Evolutionary conservation across 2,888 invertebrate species (phyloP), one percentile per base, ranked within the genome.

Genomic region (Caenorhabditis doughertyi): DNA sequence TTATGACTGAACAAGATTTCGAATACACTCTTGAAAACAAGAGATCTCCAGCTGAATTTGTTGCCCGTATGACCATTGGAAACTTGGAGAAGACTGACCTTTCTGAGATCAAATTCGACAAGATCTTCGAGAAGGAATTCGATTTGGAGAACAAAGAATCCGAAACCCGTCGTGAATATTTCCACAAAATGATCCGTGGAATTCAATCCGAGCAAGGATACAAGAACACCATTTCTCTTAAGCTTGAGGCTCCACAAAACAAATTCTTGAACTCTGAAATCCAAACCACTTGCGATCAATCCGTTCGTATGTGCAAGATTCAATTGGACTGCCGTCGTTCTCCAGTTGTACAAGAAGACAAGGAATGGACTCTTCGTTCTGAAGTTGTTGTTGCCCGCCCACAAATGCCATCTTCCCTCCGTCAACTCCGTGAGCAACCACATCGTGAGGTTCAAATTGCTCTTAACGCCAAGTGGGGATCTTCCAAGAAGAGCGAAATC

Each of bases 1-100:
- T 87, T 25, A 65, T 80, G 68, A 86, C 86, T 29, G 87, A 89
- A 58, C 89, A 89, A 79, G 72, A 87, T 56, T 47, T 89, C 77
- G 85, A 84, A 44, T 53, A 88, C 47, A 47, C 62, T 47, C 71
- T 80, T 51, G 80, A 80, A 39, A 83, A 71, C 77, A 83, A 64
- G n/a, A 65, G 77, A 64, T 58, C 55, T 8, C 67, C 70, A 80
- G 72, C 68, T 60, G 80, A 65, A 4, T 80, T 76, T 23, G 29
- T 18, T 1, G 68, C 72, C 11, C 74, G 65, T 44, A 13, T 83
- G n/a, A 64, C 25, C 51, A 58, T 79, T 21, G 67, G 64, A 60
- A 55, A 70, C 39, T 42, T 64, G 23, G 62, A 68, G 55, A 60
- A 68, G 68, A 53, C 62, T 53, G 60, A 53, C 16, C 81, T 67